Conservation (phyloP, 2,797 vertebrate species). For the Lepilemur septentrionalis region DNA sequence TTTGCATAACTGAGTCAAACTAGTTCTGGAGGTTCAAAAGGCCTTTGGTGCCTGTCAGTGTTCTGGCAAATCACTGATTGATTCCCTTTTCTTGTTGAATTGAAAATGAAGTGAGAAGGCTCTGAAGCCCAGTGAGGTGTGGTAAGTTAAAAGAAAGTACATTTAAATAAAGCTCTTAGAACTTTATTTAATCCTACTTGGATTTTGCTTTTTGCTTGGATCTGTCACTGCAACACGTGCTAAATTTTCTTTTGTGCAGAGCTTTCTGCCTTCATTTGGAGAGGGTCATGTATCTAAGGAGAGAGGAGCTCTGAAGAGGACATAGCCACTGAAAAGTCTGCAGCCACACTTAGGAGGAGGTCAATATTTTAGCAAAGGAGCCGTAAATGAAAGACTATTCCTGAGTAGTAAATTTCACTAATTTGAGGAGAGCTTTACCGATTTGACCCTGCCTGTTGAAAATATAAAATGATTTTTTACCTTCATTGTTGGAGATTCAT, state of each 20-base stretch:
- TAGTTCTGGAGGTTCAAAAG: not conserved
- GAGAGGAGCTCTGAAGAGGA: not conserved
- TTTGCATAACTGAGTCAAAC: not conserved
- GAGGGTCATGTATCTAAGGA: not conserved
- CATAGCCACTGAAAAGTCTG: not conserved
- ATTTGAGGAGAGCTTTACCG: not conserved
- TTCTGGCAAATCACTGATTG: not conserved
- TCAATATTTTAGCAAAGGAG: not conserved
- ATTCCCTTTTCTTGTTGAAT: not conserved
- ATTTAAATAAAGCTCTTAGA: conserved; percentile 26
- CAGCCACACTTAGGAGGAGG: not conserved
- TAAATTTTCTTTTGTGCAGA: conserved; percentile 32
- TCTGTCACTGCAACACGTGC: not conserved
- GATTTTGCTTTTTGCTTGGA: not conserved
- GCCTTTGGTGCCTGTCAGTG: conserved; percentile 30
- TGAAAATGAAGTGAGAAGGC: not conserved
- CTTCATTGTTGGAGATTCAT: not conserved
- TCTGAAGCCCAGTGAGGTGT: not conserved
- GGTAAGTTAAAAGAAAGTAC: not conserved
- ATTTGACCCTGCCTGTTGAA: not conserved
- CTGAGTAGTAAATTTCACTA: not conserved
- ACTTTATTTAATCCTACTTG: not conserved
- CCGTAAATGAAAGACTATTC: not conserved
- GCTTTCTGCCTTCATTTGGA: not conserved
- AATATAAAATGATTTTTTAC: not conserved